Percentiles rank a stretch among this genome's conserved stretches.
Evolutionary conservation across 2,797 vertebrate genomes (phyloP).

Genomic region (Psittacula echo): DNA sequence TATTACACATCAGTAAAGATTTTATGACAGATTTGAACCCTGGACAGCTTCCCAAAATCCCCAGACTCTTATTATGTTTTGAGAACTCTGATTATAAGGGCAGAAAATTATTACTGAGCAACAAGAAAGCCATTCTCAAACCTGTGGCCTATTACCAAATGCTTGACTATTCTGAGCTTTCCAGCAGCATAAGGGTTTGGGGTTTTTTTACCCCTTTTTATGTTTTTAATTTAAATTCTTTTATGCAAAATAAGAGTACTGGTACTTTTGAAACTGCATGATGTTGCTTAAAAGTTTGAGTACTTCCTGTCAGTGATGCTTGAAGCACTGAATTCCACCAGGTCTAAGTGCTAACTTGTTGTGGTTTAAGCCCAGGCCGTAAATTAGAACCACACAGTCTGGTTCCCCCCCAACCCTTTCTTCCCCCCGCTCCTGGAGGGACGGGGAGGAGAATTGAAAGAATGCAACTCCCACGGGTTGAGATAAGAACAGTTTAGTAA

Average conservation of each 20-base stretch:
- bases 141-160: slow-evolving; percentile 4
- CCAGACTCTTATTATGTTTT: slow-evolving; percentile 35
- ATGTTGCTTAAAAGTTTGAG: neutral
- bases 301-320: neutral
- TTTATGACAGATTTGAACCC: slow-evolving; percentile 2
- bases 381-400: too few species aligned
- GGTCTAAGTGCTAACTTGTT: neutral
- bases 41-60: slow-evolving; percentile 36
- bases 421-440: too few species aligned
- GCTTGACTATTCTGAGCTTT: neutral
- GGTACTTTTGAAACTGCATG: neutral
- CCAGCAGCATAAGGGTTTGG: neutral
- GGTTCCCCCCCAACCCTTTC: too few species aligned
- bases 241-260: neutral
- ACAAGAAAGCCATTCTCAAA: slow-evolving; percentile 1
- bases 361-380: too few species aligned
- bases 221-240: neutral
- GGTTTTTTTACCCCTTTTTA: neutral
- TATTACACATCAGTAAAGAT: slow-evolving; percentile 14
- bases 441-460: too few species aligned
- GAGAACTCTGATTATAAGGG: slow-evolving; percentile 51
- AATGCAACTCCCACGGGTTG: too few species aligned
- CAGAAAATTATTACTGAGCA: slow-evolving; percentile 43
- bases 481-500: too few species aligned
- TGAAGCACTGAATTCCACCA: slow-evolving; percentile 24